These are phyloP conservation scores for Megaustenia siamemsis DNA, from an alignment of 2,888 invertebrate species.

Conservation along the genomic window DNA sequence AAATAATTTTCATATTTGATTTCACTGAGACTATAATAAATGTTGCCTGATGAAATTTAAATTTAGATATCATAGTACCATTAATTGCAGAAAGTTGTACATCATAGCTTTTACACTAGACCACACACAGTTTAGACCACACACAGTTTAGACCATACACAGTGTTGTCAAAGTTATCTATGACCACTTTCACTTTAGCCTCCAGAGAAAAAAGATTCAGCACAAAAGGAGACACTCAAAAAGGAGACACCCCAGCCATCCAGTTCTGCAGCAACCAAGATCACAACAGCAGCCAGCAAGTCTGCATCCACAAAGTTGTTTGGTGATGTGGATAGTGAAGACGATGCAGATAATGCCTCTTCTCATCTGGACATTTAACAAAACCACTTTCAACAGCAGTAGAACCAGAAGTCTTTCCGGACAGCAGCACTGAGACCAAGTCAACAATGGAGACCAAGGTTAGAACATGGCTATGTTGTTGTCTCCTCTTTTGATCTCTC, in stretches of 20 bases:
- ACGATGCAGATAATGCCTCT: conserved; percentile 64
- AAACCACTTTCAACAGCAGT: conserved; percentile 36
- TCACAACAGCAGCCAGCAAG: background rate
- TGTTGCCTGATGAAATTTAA: too few species aligned
- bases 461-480: too few species aligned
- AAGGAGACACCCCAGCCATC: background rate
- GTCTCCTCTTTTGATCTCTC: too few species aligned
- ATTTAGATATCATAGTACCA: too few species aligned
- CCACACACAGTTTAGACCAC: too few species aligned
- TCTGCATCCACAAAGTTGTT: conserved; percentile 55
- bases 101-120: too few species aligned
- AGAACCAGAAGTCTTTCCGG: conserved; percentile 37
- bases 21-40: too few species aligned
- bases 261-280: conserved; percentile 5
- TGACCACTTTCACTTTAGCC: background rate
- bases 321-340: conserved; percentile 44
- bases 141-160: too few species aligned
- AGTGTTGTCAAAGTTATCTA: too few species aligned
- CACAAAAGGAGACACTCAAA: background rate
- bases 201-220: background rate
- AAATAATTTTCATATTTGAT: too few species aligned
- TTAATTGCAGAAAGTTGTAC: too few species aligned
- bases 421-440: conserved; percentile 28
- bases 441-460: conserved; percentile 44
- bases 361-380: conserved; percentile 57